These are phyloP conservation scores for Sprattus sprattus DNA, from an alignment of 2,113 vertebrate species.

Conservation along the genomic window DNA sequence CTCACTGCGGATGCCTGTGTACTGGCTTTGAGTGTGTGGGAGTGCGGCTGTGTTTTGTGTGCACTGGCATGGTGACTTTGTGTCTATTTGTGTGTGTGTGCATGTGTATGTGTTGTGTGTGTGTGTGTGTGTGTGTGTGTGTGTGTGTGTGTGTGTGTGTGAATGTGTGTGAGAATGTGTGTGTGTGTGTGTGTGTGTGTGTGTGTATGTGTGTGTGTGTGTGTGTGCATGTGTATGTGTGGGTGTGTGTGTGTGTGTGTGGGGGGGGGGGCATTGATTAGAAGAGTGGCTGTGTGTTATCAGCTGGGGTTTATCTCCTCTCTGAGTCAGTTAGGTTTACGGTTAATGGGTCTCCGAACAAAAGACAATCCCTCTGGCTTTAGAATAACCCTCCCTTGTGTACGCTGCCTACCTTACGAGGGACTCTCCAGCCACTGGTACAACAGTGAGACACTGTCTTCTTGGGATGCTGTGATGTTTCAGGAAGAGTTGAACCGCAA, in stretches of 20 bases:
- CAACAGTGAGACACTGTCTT: neutral
- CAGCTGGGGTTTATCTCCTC: neutral
- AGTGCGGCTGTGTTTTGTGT: neutral
- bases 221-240: too few species aligned
- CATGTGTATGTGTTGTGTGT: too few species aligned
- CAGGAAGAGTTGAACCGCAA: neutral
- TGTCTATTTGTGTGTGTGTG: neutral
- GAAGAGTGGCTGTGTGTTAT: neutral
- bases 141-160: too few species aligned
- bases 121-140: too few species aligned
- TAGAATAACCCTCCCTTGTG: neutral
- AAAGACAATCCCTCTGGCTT: neutral
- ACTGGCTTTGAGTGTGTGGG: neutral
- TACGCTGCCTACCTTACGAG: neutral
- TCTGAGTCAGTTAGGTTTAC: neutral
- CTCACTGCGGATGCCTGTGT: neutral
- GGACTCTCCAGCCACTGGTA: neutral
- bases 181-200: neutral
- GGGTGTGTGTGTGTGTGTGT: too few species aligned
- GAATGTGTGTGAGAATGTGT: neutral
- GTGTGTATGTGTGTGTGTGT: neutral
- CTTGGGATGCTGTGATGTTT: neutral
- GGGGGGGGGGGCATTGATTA: neutral
- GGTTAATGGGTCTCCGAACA: neutral
- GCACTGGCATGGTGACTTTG: neutral